A percentile compares a stretch with the other conserved stretches of the same genome.
Evolutionary conservation across 2,113 vertebrate genomes (phyloP).

Genomic region (Dasypus novemcinctus): DNA sequence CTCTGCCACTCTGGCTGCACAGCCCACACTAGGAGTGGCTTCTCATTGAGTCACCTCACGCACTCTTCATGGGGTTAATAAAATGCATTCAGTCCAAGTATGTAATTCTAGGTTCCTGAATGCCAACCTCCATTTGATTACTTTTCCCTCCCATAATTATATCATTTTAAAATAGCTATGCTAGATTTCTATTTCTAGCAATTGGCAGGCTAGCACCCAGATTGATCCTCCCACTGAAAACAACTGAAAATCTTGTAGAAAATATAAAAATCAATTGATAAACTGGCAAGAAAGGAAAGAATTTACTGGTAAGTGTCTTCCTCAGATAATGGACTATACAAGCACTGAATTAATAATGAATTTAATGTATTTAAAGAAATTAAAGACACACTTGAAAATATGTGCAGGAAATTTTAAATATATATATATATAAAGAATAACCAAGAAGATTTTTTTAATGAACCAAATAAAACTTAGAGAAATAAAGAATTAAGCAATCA

Average conservation of each 20-base stretch:
- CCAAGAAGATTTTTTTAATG: not conserved
- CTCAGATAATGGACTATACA: not conserved
- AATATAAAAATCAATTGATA: not conserved
- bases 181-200: not conserved
- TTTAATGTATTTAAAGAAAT: not conserved
- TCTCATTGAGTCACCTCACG: not conserved
- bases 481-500: not conserved
- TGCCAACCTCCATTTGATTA: not conserved
- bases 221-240: not conserved
- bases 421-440: not conserved
- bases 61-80: not conserved
- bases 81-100: not conserved
- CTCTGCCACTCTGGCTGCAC: too few species aligned
- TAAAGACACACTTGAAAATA: not conserved
- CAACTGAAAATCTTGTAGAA: not conserved
- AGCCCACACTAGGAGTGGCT: not conserved
- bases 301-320: not conserved
- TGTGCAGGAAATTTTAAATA: not conserved
- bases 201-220: not conserved
- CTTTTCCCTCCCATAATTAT: not conserved
- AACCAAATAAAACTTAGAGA: constrained; percentile 3
- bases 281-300: not conserved
- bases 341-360: not conserved
- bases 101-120: not conserved
- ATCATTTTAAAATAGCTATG: not conserved